Conservation (phyloP, 1,140 invertebrate species). For the Pollicipes pollicipes region DNA sequence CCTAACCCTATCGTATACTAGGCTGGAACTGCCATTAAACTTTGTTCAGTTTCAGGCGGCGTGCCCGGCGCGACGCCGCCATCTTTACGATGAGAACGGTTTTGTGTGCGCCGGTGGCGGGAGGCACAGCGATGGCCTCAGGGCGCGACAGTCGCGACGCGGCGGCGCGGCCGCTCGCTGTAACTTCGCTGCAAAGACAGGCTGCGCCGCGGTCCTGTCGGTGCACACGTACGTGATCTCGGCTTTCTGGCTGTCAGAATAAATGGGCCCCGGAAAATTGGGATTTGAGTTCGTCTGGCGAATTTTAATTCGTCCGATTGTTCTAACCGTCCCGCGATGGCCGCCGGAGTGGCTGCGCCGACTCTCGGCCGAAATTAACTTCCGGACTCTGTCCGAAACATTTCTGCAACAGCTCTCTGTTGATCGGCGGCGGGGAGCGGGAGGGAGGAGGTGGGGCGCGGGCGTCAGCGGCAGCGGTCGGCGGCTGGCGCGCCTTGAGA, state of each 20-base stretch:
- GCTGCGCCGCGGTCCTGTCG: too few relatives aligned
- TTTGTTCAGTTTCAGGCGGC: neutral
- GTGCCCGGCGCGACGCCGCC: neutral
- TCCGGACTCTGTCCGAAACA: neutral
- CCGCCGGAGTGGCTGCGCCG: too few relatives aligned
- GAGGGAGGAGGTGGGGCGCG: too few relatives aligned
- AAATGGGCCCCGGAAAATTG: neutral
- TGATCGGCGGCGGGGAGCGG: neutral
- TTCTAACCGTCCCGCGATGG: neutral
- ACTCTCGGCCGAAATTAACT: neutral
- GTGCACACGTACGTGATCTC: neutral
- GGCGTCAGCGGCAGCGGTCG: too few relatives aligned
- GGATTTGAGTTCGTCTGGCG: neutral
- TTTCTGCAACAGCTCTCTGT: neutral
- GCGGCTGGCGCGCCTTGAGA: too few relatives aligned
- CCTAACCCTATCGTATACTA: neutral
- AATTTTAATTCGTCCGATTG: neutral
- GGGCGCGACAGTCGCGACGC: too few relatives aligned
- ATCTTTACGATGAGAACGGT: too few relatives aligned
- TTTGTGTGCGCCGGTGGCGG: too few relatives aligned
- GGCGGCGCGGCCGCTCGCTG: too few relatives aligned
- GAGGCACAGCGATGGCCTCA: too few relatives aligned
- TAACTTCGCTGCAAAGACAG: too few relatives aligned
- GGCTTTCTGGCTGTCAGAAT: neutral
- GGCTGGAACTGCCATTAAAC: neutral